Evolutionary conservation across 2,113 vertebrate species (phyloP).

Genomic region (Percopsis transmontana): DNA sequence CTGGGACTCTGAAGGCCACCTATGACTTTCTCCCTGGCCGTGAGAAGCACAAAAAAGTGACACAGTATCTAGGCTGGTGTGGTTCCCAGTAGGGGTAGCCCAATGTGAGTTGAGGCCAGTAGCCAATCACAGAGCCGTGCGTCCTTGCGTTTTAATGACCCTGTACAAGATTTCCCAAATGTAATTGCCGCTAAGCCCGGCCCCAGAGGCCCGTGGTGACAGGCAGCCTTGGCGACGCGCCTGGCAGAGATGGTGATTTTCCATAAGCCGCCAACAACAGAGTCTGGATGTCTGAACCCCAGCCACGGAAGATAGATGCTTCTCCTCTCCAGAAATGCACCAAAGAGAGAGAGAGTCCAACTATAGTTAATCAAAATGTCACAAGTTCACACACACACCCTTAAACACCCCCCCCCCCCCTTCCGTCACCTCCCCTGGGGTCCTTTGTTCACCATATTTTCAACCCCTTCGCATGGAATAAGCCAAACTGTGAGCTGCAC

Average conservation of each 20-base stretch:
- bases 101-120: conserved; percentile 40
- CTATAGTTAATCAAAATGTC: conserved; percentile 58
- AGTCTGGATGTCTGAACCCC: conserved; percentile 61
- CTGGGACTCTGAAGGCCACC: background rate
- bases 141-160: conserved; percentile 60
- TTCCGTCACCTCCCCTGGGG: conserved; percentile 38
- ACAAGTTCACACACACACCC: conserved; percentile 28
- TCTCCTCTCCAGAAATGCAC: conserved; percentile 45
- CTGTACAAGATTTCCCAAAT: conserved; percentile 70
- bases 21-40: background rate
- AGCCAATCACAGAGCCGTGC: conserved; percentile 51
- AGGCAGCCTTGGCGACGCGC: conserved; percentile 48
- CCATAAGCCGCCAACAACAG: conserved; percentile 65
- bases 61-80: background rate
- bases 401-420: conserved; percentile 22
- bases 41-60: background rate
- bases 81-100: conserved; percentile 13
- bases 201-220: conserved; percentile 27
- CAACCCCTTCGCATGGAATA: conserved; percentile 20
- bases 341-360: conserved; percentile 30
- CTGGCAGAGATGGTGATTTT: conserved; percentile 74
- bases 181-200: conserved; percentile 65
- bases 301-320: conserved; percentile 47
- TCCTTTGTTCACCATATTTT: conserved; percentile 56
- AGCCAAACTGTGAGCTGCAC: conserved; percentile 23